Percentiles rank a stretch among this genome's conserved stretches.
Evolutionary conservation across 2,888 invertebrate species (phyloP).

Genomic region (Dicyrtoma fusca): DNA sequence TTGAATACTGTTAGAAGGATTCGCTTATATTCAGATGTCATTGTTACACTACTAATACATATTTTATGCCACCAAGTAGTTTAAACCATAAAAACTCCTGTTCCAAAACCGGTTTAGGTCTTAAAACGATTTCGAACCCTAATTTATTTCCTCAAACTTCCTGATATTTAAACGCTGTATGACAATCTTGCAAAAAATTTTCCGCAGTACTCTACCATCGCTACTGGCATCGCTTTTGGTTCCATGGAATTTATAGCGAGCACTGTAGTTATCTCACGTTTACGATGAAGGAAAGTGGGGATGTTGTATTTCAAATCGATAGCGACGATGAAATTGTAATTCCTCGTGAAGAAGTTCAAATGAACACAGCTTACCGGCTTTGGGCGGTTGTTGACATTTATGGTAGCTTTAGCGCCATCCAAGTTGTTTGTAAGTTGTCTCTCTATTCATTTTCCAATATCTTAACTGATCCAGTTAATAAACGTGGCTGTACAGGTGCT

Average conservation of each 20-base stretch:
- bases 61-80: background rate
- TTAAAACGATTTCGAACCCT: too few species aligned
- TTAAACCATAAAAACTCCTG: background rate
- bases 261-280: slow-evolving; percentile 31
- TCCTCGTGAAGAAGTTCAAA: slow-evolving; percentile 20
- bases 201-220: slow-evolving; percentile 39
- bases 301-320: slow-evolving; percentile 38
- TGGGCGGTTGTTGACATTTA: slow-evolving; percentile 46
- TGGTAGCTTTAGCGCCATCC: slow-evolving; percentile 40
- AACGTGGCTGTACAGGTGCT: background rate
- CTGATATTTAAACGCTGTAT: too few species aligned
- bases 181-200: background rate
- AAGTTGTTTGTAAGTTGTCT: slow-evolving; percentile 43
- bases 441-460: background rate
- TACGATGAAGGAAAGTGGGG: slow-evolving; percentile 37
- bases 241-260: slow-evolving; percentile 35
- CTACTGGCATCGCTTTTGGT: slow-evolving; percentile 34
- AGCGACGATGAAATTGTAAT: slow-evolving; percentile 37
- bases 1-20: too few species aligned
- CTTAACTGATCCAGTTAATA: slow-evolving; percentile 3
- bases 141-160: slow-evolving; percentile 11
- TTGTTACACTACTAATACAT: background rate
- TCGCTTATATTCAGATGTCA: background rate
- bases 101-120: too few species aligned
- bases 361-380: slow-evolving; percentile 15